Base-by-base conservation (phyloP, 2,113 vertebrate species). In the Hystrix brachyura region DNA sequence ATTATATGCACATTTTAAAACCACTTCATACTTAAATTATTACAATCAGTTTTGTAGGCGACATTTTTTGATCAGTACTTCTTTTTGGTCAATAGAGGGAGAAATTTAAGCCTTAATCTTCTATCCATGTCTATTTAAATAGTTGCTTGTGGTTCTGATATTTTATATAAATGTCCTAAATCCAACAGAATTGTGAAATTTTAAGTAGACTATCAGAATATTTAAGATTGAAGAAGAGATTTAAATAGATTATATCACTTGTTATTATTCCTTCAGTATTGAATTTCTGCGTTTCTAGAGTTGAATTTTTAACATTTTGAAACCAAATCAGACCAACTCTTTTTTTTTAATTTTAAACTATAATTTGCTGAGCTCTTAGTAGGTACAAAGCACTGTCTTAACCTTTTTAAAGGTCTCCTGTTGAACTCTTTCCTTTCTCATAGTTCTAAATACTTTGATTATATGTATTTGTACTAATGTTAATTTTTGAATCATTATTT, bases 61-160 rank as follows among this genome's bases (percentile, higher is more conserved):
- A 27, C 27, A 29, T 81, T 92, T 89, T 97, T 94, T 46, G 48
- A 71, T 90, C 25, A 82, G 15, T 95, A 81, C 17, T 94, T 94
- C 76, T 87, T 86, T 96, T 86, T 88, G 19, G 46, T 92, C 38
- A 95, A 38, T 80, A 80, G 67, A 59, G 57, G 38, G 65, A 62
- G 51, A 95, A 85, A 93, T 95, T 93, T 62, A 96, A 94, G 91
- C 87, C 5, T 55, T 87, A 82, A 27, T 64, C 21, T 85, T 82
- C 53, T 48, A 17, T 69, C 21, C 5, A 57, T n/a, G 59, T 86
- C 55, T 38, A 43, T 85, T 12, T 86, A 94, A 97, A 89, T 85
- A 93, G 94, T 93, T 90, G 46, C 43, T 87, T 27, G 5, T 55
- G 80, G 38, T 79, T 13, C 15, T 87, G 74, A 82, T 51, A 53